A percentile compares a stretch with the other conserved stretches of the same genome.
phyloP scores from a whole-genome alignment of 2,888 invertebrate species.

The Imbricaverruca yamaguchii region DNA sequence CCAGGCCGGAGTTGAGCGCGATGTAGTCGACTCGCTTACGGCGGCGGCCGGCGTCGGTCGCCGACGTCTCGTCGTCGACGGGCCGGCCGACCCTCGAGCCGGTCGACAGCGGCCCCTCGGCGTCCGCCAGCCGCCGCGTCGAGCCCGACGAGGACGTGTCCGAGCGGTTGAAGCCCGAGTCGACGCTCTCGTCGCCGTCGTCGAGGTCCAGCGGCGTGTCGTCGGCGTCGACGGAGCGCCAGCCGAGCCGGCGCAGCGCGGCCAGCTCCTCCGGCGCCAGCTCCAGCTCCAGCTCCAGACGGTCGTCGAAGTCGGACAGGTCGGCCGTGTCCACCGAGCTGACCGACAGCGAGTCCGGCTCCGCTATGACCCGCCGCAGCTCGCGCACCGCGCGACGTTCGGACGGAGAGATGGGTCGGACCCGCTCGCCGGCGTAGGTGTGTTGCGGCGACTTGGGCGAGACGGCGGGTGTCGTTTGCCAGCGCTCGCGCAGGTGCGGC shows the following conservation, averaged over 20 bases:
- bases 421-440: not conserved
- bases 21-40: constrained; percentile 13
- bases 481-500: not conserved
- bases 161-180: constrained; percentile 15
- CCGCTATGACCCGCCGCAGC: not conserved
- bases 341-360: not conserved
- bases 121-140: not conserved
- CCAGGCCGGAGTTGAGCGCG: constrained; percentile 3
- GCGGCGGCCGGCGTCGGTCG: not conserved
- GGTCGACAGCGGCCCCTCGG: not conserved
- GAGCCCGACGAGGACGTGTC: constrained; percentile 9
- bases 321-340: constrained; percentile 13
- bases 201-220: no score
- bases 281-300: constrained; percentile 9
- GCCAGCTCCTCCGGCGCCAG: not conserved
- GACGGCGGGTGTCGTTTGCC: not conserved
- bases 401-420: not conserved
- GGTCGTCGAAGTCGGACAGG: constrained; percentile 16
- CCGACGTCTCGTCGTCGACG: not conserved
- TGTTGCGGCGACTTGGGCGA: not conserved
- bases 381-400: not conserved
- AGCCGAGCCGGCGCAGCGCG: not conserved
- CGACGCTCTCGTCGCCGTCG: not conserved
- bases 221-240: not conserved
- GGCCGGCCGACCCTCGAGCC: not conserved